Evolutionary conservation across 2,797 vertebrate genomes (phyloP).

Genomic region (Anolis apletophallus): DNA sequence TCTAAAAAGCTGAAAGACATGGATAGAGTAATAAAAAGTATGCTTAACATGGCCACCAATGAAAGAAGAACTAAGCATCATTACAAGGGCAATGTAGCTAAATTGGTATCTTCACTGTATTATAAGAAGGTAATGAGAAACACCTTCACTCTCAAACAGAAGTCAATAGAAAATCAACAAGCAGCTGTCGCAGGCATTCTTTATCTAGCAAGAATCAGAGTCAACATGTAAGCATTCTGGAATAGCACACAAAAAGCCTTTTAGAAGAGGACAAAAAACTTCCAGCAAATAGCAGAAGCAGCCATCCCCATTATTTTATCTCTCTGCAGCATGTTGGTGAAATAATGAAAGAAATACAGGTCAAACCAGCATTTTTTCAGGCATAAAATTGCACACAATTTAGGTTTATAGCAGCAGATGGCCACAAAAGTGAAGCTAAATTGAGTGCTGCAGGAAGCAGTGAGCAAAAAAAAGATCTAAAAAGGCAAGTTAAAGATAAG

Average conservation of each 20-base stretch:
- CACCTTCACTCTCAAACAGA: conserved; percentile 56
- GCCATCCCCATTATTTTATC: conserved; percentile 41
- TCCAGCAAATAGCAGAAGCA: conserved; percentile 34
- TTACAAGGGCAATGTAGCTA: conserved; percentile 50
- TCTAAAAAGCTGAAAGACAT: neutral
- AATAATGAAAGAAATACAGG: conserved; percentile 60
- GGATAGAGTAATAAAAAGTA: conserved; percentile 41
- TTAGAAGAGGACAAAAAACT: conserved; percentile 32
- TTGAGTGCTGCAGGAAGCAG: conserved; percentile 35
- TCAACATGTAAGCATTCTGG: neutral
- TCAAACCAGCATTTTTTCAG: conserved; percentile 31
- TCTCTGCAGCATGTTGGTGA: conserved; percentile 33
- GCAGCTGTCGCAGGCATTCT: conserved; percentile 2
- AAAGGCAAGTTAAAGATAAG: conserved; percentile 29
- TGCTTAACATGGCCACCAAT: conserved; percentile 19
- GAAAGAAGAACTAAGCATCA: conserved; percentile 53
- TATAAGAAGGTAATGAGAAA: conserved; percentile 59
- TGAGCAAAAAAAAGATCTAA: conserved; percentile 34
- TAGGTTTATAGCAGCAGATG: conserved; percentile 45
- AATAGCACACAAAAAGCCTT: conserved; percentile 17
- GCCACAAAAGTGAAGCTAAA: conserved; percentile 41
- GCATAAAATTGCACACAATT: conserved; percentile 58
- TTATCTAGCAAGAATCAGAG: conserved; percentile 25
- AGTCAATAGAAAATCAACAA: conserved; percentile 58
- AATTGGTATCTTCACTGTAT: conserved; percentile 48